A percentile compares a stretch with the other conserved stretches of the same genome.
These are phyloP conservation scores for Buceros bicornis DNA, from an alignment of 2,797 vertebrate genomes.

Conservation along the genomic window DNA sequence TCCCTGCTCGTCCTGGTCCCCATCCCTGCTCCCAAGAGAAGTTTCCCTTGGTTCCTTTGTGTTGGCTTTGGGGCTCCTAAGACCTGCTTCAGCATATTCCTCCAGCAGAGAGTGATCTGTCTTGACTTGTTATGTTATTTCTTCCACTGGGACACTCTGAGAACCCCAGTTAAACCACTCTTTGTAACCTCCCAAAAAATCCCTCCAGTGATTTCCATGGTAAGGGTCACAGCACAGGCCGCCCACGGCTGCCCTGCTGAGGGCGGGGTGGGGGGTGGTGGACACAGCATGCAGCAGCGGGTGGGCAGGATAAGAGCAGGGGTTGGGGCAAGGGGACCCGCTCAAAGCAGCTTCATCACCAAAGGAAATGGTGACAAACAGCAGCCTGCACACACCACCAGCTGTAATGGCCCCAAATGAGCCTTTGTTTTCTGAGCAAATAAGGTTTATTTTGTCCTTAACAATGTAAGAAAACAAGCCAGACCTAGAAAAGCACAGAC, in stretches of 20 bases:
- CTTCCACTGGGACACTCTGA: rapidly evolving
- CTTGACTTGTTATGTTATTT: background rate
- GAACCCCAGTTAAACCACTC: background rate
- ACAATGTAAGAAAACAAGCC: background rate
- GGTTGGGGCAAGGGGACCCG: rapidly evolving
- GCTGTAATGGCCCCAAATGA: background rate
- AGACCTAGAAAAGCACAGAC: background rate
- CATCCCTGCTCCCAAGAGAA: rapidly evolving
- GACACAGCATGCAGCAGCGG: background rate
- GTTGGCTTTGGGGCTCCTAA: background rate
- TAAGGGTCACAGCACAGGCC: background rate
- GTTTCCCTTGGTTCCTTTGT: background rate
- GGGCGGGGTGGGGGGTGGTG: no score
- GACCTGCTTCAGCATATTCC: background rate
- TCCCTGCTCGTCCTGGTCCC: background rate
- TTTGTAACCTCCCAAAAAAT: background rate
- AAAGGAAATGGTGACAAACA: background rate
- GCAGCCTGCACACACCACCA: background rate
- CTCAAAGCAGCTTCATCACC: background rate
- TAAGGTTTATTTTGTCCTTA: background rate
- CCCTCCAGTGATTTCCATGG: background rate
- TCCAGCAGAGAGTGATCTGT: background rate
- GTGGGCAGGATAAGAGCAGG: background rate
- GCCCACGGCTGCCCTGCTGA: rapidly evolving
- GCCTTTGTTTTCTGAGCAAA: background rate